Percentiles rank a stretch among this genome's conserved stretches.
Evolutionary conservation across 2,797 vertebrate species (phyloP).

Genomic region (Pseudochaenichthys georgianus): DNA sequence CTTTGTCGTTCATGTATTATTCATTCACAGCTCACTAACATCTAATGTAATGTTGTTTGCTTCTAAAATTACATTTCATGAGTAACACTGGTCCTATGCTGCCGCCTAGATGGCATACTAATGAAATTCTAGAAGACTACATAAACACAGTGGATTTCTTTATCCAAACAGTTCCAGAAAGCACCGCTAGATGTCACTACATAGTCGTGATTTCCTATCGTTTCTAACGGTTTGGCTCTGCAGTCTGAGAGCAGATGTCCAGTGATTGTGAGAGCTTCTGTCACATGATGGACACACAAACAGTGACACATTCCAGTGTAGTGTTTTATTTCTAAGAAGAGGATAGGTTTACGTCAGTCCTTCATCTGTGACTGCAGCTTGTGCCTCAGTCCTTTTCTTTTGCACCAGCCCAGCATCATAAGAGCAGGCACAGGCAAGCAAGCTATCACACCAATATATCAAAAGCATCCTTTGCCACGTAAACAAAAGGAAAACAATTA

Average conservation of each 20-base stretch:
- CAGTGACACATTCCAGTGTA: neutral
- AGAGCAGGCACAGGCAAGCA: neutral
- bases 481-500: neutral
- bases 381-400: neutral
- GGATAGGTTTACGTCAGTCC: neutral
- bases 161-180: neutral
- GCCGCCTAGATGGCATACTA: slow-evolving; percentile 10
- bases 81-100: slow-evolving; percentile 12
- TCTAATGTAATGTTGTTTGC: neutral
- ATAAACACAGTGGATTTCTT: neutral
- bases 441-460: neutral
- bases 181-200: slow-evolving; percentile 53
- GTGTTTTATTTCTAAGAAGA: neutral
- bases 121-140: neutral
- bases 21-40: neutral
- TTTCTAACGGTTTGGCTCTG: neutral
- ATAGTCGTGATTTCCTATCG: neutral
- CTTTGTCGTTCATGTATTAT: neutral
- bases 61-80: neutral
- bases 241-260: neutral
- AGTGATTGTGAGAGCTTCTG: neutral
- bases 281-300: neutral
- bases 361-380: neutral
- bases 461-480: too few relatives aligned
- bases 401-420: neutral